These are phyloP conservation scores for Lysandra coridon DNA, from an alignment of 2,888 invertebrate genomes.

Conservation along the genomic window DNA sequence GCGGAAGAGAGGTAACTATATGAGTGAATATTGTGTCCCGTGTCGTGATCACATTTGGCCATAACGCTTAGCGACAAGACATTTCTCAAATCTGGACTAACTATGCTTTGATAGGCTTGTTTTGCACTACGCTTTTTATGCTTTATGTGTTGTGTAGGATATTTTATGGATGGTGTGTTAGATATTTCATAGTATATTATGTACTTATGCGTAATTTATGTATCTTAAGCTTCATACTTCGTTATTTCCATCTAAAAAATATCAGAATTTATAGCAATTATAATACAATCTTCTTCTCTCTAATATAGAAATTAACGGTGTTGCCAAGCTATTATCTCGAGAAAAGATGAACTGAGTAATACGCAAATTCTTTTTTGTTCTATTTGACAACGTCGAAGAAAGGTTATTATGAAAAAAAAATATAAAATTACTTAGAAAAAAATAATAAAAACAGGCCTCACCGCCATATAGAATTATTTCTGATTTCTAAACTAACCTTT, in stretches of 20 bases:
- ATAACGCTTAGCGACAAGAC: constrained; percentile 74
- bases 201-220: background rate
- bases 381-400: no score
- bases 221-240: background rate
- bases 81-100: constrained; percentile 81
- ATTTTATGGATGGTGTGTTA: constrained; percentile 3
- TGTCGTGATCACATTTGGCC: constrained; percentile 77
- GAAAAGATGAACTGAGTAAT: no score
- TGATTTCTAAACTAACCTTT: no score
- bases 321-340: no score
- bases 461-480: no score
- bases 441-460: no score
- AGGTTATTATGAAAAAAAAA: no score
- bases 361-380: no score
- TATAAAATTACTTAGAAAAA: no score
- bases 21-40: constrained; percentile 74
- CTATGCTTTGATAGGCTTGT: constrained; percentile 60
- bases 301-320: no score
- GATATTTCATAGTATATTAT: background rate
- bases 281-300: background rate
- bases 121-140: constrained; percentile 34
- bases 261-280: background rate
- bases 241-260: no score
- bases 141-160: background rate
- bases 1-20: constrained; percentile 95